phyloP scores from a whole-genome alignment of 1,140 invertebrate species.

The Bombus superbus region DNA sequence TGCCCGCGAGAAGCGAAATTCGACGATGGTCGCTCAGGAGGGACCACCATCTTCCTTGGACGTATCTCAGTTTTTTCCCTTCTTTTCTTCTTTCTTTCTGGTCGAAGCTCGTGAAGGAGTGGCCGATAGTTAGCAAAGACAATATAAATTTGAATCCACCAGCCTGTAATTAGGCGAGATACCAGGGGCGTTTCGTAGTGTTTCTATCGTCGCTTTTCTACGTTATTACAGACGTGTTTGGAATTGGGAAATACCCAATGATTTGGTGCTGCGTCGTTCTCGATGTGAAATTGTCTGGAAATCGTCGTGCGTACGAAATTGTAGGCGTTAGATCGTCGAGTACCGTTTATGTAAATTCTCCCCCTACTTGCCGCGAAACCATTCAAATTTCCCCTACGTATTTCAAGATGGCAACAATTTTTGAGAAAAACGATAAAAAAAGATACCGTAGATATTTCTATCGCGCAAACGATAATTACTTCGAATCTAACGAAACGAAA shows the following conservation, averaged over 20 bases:
- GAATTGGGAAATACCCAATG: background rate
- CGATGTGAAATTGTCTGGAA: background rate
- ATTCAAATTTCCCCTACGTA: background rate
- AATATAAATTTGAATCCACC: constrained; percentile 70
- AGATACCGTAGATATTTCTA: no score
- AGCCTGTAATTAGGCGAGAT: constrained; percentile 68
- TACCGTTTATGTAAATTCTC: no score
- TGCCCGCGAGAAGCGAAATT: constrained; percentile 16
- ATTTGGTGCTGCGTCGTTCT: background rate
- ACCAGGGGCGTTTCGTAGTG: constrained; percentile 50
- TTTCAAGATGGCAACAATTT: background rate
- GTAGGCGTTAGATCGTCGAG: no score
- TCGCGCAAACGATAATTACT: no score
- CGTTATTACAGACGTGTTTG: background rate
- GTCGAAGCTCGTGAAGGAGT: constrained; percentile 52
- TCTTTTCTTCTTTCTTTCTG: no score
- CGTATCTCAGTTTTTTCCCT: background rate
- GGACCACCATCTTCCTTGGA: background rate
- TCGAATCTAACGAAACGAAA: no score
- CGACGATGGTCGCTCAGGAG: constrained; percentile 6
- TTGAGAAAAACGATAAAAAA: no score
- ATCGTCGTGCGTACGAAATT: background rate
- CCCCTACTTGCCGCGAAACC: no score
- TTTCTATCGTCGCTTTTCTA: constrained; percentile 15
- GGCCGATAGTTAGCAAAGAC: constrained; percentile 68